Base-by-base conservation (phyloP, 2,888 invertebrate species). In the Cacoxenus indagator region DNA sequence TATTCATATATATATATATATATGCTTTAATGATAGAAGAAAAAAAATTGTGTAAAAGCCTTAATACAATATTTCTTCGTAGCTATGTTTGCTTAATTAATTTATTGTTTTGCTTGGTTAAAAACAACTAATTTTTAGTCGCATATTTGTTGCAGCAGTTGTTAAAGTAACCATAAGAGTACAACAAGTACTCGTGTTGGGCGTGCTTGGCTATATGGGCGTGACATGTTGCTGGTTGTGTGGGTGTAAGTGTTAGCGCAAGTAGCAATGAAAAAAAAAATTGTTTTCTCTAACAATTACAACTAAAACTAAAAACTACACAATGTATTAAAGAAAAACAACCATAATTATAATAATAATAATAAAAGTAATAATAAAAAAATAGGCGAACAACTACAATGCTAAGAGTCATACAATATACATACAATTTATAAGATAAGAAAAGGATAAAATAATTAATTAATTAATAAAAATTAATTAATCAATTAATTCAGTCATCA, bases 401-500 rank as follows among this genome's bases (percentile, higher is more conserved):
- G 37, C 37, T 37, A 37, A 37, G 14, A 2, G 4, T 11, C 14
- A 37, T 14, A 37, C 14, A 11, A 37, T 37, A 1, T 4, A 4
- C 14, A 37, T 37, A 37, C 14, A 37, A 4, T 37, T 11, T 37
- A 37, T 37, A 8, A 37, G 2, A 37, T 37, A 2, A 11, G 37
- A 9, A 22, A 51, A 51, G 9, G 22, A 2, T 51, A 51, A 17
- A 51, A 51, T 51, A 48, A 37, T 37, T 37, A 37, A 37, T 37
- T 37, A 37, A 37, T 37, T n/a, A n/a, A n/a, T n/a, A n/a, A n/a
- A n/a, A n/a, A n/a, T n/a, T n/a, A n/a, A n/a, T n/a, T n/a, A 26
- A 22, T 26, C n/a, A 59, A 59, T 59, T 85, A 86, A 85, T 86
- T 88, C 87, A 88, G 87, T 88, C 87, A 85, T 89, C 88, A 88